phyloP scores from a whole-genome alignment of 1,140 invertebrate genomes.

The Hirudo medicinalis region DNA sequence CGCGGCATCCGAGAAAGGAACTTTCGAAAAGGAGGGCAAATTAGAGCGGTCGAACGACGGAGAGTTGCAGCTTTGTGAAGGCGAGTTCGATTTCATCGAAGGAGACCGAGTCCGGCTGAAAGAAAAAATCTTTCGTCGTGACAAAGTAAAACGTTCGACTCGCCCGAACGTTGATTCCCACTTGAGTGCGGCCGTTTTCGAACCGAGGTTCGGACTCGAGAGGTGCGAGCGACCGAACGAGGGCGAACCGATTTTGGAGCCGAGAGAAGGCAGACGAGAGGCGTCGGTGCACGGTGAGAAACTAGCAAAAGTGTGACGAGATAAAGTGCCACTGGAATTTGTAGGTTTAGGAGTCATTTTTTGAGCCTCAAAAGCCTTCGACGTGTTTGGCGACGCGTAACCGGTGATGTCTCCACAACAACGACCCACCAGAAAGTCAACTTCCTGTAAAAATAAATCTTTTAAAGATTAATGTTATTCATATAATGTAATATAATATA shows the following conservation, averaged over 20 bases:
- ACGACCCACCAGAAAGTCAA: too few relatives aligned
- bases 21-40: not conserved
- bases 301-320: constrained; percentile 16
- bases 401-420: too few relatives aligned
- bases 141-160: not conserved
- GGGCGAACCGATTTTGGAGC: constrained; percentile 4
- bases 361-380: not conserved
- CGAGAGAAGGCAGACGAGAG: not conserved
- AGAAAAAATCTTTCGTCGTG: not conserved
- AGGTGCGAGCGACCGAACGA: not conserved
- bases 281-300: constrained; percentile 1
- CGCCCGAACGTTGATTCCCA: not conserved
- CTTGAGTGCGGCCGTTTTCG: not conserved
- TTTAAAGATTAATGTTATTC: too few relatives aligned
- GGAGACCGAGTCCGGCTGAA: not conserved
- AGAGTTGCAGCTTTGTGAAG: not conserved
- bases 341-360: not conserved
- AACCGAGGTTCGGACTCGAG: not conserved
- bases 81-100: not conserved
- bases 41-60: not conserved
- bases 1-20: constrained; percentile 35
- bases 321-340: not conserved
- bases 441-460: not conserved
- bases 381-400: too few relatives aligned
- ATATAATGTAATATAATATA: too few relatives aligned